A percentile compares a stretch with the other conserved stretches of the same genome.
phyloP scores from a whole-genome alignment of 2,797 vertebrate genomes.

The Catostomus latipinnis region DNA sequence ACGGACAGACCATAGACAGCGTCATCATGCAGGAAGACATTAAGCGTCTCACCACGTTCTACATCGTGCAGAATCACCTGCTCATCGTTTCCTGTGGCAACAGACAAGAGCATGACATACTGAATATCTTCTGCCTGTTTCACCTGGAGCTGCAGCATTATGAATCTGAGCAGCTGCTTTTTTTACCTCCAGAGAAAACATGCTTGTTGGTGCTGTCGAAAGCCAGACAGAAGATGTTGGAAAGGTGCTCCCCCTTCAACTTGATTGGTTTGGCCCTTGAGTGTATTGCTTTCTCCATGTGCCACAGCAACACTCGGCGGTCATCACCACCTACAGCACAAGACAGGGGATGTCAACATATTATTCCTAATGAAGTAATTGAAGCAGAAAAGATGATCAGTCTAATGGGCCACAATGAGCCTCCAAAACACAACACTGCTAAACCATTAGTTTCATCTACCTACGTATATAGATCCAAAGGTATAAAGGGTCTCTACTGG shows the following conservation, averaged over 20 bases:
- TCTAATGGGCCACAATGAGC: neutral
- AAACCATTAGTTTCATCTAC: no score
- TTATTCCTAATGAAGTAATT: neutral
- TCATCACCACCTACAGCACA: constrained; percentile 89
- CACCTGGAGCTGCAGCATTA: constrained; percentile 66
- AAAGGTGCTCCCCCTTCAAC: constrained; percentile 96
- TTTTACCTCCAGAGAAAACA: constrained; percentile 96
- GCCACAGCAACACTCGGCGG: constrained; percentile 95
- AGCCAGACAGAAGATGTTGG: constrained; percentile 98
- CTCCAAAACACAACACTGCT: no score
- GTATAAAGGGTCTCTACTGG: no score
- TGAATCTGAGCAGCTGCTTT: neutral
- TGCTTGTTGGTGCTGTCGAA: constrained; percentile 96
- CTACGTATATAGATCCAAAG: no score
- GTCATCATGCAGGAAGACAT: constrained; percentile 96
- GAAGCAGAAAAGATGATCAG: neutral
- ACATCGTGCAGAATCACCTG: constrained; percentile 99
- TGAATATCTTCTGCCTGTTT: constrained; percentile 76
- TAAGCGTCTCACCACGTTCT: constrained; percentile 93
- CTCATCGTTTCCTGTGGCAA: constrained; percentile 91
- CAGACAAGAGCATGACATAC: constrained; percentile 50
- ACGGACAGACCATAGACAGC: constrained; percentile 97
- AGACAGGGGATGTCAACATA: constrained; percentile 21
- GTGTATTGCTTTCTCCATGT: constrained; percentile 95
- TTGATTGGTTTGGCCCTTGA: constrained; percentile 91